Conservation (phyloP, 2,888 invertebrate species). For the Phortica okadai region DNA sequence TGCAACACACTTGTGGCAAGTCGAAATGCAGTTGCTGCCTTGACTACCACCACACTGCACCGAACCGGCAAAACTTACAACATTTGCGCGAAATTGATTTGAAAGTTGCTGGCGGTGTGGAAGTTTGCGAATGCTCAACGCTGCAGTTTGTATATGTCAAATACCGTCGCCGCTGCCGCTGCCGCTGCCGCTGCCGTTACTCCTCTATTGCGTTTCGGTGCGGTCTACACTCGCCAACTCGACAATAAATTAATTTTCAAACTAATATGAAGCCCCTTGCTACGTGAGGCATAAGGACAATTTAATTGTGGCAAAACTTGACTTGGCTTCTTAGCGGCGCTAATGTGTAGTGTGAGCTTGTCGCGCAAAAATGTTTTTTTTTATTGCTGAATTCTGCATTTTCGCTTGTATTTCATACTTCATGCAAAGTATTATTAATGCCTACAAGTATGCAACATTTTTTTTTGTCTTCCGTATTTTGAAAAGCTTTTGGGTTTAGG, state of each 20-base stretch:
- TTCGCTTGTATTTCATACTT: too few species aligned
- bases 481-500: too few species aligned
- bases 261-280: slow-evolving; percentile 49
- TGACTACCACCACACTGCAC: slow-evolving; percentile 6
- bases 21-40: slow-evolving; percentile 33
- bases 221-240: slow-evolving; percentile 8
- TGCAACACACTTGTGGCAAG: slow-evolving; percentile 3
- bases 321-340: slow-evolving; percentile 11
- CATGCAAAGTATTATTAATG: too few species aligned
- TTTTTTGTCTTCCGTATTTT: too few species aligned
- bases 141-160: slow-evolving; percentile 2
- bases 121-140: background rate
- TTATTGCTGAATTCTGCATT: too few species aligned
- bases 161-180: background rate
- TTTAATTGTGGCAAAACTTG: slow-evolving; percentile 41
- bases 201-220: background rate
- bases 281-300: slow-evolving; percentile 30
- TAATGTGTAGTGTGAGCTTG: too few species aligned
- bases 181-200: background rate
- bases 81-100: slow-evolving; percentile 35
- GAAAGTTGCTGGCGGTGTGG: slow-evolving; percentile 28
- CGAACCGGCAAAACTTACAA: slow-evolving; percentile 33
- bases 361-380: too few species aligned
- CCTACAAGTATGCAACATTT: too few species aligned
- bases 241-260: slow-evolving; percentile 56